Base-by-base conservation (phyloP, 1,140 invertebrate species). In the Temnothorax nylanderi region DNA sequence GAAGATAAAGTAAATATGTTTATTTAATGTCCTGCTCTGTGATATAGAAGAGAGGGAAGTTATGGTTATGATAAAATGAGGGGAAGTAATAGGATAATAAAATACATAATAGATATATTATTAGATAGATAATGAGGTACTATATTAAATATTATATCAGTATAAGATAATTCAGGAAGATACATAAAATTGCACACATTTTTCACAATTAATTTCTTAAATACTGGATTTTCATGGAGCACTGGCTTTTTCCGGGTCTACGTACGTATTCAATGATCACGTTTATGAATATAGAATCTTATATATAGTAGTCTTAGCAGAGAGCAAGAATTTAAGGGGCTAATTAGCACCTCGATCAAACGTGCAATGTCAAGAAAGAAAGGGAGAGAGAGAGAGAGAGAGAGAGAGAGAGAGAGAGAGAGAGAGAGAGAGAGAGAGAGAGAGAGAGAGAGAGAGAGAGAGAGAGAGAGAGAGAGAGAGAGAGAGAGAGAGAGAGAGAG, bases 281-380 rank as follows among this genome's bases (percentile, higher is more conserved):
- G 4, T 5, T 56, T 0, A 13, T 58, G 16, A 13, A 54, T 21
- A 0, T 16, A 13, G 78, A 54, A 21, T 21, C n/a, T 49, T 34
- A 37, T n/a, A 26, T 26, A 26, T 26, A 26, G 26, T 26, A 26
- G 26, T 58, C 16, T 44, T 10, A 54, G 37, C 32, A 0, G 18
- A 0, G 18, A 8, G 32, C 4, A 60, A 74, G 49, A 47, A 47
- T 84, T 47, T 41, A 60, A 49, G 16, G 18, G 3, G 2, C 0
- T 60, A 60, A 74, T 82, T 74, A 82, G 21, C 32, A 37, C 18
- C 18, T 72, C 6, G 21, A 58, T 21, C 49, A 54, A 82, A 6
- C 16, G n/a, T 11, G 5, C 21, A 21, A 26, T 51, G n/a, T 0
- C 7, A 5, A 49, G 21, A 62, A 34, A 18, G n/a, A 51, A 26